Conservation (phyloP, 2,888 invertebrate genomes). For the Leptopilina syphax region DNA sequence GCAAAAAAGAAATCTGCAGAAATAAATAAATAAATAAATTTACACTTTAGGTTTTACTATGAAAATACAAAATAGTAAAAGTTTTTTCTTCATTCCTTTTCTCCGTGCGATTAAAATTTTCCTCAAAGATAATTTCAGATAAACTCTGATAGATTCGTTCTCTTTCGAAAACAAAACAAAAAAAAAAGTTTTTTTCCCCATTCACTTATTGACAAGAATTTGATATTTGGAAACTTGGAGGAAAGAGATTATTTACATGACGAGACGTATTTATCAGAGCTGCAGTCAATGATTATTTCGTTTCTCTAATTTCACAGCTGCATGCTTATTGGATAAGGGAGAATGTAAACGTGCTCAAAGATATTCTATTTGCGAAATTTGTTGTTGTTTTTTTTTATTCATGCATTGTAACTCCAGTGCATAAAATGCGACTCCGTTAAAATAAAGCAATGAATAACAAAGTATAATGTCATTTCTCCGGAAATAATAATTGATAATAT, state of each 20-base stretch:
- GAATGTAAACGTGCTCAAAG: constrained; percentile 40
- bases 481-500: constrained; percentile 13
- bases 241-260: background rate
- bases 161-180: background rate
- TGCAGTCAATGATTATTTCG: constrained; percentile 23
- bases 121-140: no score
- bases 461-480: constrained; percentile 14
- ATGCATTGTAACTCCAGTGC: background rate
- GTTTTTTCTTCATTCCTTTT: no score
- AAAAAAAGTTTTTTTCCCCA: background rate
- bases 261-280: constrained; percentile 25
- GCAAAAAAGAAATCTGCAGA: no score
- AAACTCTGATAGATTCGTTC: constrained; percentile 1
- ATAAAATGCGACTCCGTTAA: constrained; percentile 20
- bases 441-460: constrained; percentile 5
- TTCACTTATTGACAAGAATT: background rate
- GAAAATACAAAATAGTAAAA: no score
- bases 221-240: background rate
- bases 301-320: constrained; percentile 21
- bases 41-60: no score
- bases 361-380: background rate
- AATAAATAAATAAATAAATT: no score
- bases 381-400: background rate
- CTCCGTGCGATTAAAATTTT: no score
- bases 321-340: constrained; percentile 25